phyloP scores from a whole-genome alignment of 1,140 invertebrate genomes.

The Brachionus angularis region DNA sequence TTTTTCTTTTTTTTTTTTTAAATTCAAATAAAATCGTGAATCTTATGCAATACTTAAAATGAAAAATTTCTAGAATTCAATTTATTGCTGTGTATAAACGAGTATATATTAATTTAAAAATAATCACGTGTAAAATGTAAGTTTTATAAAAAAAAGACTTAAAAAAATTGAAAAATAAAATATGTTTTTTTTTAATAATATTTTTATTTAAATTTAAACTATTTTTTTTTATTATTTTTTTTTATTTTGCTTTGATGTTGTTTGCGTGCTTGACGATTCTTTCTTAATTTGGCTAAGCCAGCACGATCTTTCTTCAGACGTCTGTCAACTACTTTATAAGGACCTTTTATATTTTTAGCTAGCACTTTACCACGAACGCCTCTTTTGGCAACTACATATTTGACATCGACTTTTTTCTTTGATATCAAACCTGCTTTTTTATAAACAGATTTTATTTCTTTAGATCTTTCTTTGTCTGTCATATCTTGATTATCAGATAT shows the following conservation, averaged over 20 bases:
- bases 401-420: constrained; percentile 75
- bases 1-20: not conserved
- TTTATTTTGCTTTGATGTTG: constrained; percentile 13
- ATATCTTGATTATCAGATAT: constrained; percentile 84
- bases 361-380: constrained; percentile 64
- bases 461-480: constrained; percentile 80
- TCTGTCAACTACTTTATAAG: constrained; percentile 87
- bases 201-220: not conserved
- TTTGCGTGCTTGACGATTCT: constrained; percentile 7
- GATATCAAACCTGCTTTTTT: constrained; percentile 74
- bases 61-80: no score
- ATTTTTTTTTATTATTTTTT: not conserved
- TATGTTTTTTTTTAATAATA: not conserved
- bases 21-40: not conserved
- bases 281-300: constrained; percentile 54
- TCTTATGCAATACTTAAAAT: no score
- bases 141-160: no score
- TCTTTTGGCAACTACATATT: constrained; percentile 91
- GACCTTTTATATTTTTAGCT: constrained; percentile 78
- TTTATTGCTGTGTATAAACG: no score
- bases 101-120: not conserved
- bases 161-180: not conserved
- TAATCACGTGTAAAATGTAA: not conserved
- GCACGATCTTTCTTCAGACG: constrained; percentile 89
- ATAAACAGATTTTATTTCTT: constrained; percentile 81